Conservation (phyloP, 2,113 vertebrate genomes). For the Perognathus longimembris region DNA sequence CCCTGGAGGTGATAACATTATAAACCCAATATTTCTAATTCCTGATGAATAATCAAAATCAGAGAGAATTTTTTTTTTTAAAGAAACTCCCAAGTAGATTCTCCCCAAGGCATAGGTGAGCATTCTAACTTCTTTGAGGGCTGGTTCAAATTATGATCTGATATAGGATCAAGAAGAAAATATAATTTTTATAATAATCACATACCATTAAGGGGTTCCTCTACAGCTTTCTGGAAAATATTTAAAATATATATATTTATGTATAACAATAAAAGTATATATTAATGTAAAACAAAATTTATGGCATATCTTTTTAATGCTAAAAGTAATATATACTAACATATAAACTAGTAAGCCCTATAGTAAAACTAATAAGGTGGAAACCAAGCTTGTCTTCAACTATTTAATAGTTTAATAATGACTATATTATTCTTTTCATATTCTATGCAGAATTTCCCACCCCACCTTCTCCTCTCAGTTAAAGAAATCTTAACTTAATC, state of each 20-base stretch:
- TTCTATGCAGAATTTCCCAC: constrained; percentile 55
- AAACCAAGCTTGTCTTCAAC: constrained; percentile 63
- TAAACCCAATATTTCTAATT: background rate
- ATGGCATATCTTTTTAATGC: constrained; percentile 82
- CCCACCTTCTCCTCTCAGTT: background rate
- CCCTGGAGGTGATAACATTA: constrained; percentile 46
- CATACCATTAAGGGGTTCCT: constrained; percentile 92
- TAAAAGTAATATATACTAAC: constrained; percentile 86
- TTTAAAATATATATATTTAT: constrained; percentile 86
- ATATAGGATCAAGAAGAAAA: constrained; percentile 67
- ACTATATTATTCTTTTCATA: constrained; percentile 59
- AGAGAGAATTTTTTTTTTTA: background rate
- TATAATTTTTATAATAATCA: constrained; percentile 81
- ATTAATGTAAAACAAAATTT: constrained; percentile 82
- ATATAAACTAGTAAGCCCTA: constrained; percentile 84
- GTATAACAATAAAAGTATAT: too few species aligned
- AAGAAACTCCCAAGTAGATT: background rate
- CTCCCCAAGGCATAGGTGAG: background rate
- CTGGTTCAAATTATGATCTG: constrained; percentile 47
- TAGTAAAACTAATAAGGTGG: constrained; percentile 74
- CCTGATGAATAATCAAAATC: constrained; percentile 41
- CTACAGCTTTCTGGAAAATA: constrained; percentile 92
- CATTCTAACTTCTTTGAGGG: constrained; percentile 22
- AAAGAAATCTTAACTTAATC: constrained; percentile 39
- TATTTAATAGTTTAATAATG: constrained; percentile 63